These are phyloP conservation scores for Idaea straminata DNA, from an alignment of 2,888 invertebrate genomes.

Conservation along the genomic window DNA sequence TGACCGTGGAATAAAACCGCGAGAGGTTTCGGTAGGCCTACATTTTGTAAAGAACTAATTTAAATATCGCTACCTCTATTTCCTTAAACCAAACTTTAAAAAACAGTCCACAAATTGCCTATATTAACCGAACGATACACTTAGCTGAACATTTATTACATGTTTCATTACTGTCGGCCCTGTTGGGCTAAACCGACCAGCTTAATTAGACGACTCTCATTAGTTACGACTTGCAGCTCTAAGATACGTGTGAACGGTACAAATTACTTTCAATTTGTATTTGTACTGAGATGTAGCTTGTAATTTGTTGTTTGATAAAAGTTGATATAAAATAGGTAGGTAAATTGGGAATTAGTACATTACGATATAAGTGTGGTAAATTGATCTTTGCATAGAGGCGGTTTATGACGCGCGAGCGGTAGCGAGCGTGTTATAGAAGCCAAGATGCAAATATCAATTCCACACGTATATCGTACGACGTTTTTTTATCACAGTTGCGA, in stretches of 20 bases:
- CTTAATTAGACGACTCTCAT: slow-evolving; percentile 12
- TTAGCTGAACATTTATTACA: slow-evolving; percentile 56
- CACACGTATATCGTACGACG: too few relatives aligned
- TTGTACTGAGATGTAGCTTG: slow-evolving; percentile 4
- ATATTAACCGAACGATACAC: slow-evolving; percentile 61
- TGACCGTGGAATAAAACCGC: too few relatives aligned
- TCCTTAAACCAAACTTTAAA: slow-evolving; percentile 25
- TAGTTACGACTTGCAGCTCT: slow-evolving; percentile 2
- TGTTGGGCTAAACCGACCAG: slow-evolving; percentile 36
- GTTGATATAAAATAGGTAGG: background rate
- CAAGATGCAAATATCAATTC: too few relatives aligned
- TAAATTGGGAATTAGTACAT: background rate
- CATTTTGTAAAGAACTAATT: background rate
- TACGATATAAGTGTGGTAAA: too few relatives aligned
- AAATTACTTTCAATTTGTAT: slow-evolving; percentile 22
- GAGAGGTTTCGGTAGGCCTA: too few relatives aligned
- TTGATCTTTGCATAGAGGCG: too few relatives aligned
- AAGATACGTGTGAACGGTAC: background rate
- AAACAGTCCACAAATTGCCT: slow-evolving; percentile 52
- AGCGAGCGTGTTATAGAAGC: too few relatives aligned
- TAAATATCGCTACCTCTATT: slow-evolving; percentile 20
- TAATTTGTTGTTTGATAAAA: background rate
- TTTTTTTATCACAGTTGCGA: too few relatives aligned
- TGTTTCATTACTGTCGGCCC: slow-evolving; percentile 38
- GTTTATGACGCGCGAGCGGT: too few relatives aligned